A percentile compares a stretch with the other conserved stretches of the same genome.
Evolutionary conservation across 2,888 invertebrate genomes (phyloP).

Genomic region (Nomada flava): DNA sequence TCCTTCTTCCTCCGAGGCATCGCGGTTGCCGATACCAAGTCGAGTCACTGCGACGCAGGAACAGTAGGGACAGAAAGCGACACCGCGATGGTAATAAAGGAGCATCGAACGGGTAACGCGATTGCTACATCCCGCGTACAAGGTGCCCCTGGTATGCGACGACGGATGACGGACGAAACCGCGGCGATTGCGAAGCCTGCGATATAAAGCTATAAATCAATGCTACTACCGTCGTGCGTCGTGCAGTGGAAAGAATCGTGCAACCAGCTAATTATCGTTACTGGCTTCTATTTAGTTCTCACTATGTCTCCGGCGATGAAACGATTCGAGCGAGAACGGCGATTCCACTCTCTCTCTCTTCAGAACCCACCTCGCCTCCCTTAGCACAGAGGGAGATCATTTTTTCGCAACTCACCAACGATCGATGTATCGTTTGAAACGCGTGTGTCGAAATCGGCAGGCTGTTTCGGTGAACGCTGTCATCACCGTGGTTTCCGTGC

Average conservation of each 20-base stretch:
- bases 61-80: too few species aligned
- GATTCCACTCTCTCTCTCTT: neutral
- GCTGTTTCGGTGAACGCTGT: neutral
- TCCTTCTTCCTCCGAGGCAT: too few species aligned
- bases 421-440: too few species aligned
- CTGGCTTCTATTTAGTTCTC: neutral
- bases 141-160: too few species aligned
- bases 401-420: neutral
- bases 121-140: too few species aligned
- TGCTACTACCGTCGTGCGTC: neutral
- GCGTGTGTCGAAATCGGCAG: neutral
- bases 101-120: too few species aligned
- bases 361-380: neutral
- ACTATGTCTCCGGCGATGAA: neutral
- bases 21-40: too few species aligned
- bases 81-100: too few species aligned
- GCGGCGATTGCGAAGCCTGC: neutral
- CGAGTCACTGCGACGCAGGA: too few species aligned
- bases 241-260: constrained; percentile 3
- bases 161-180: neutral
- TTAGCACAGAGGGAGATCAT: too few species aligned
- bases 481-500: neutral
- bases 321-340: neutral
- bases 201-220: constrained; percentile 18
- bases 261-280: constrained; percentile 28